Conservation (phyloP, 2,797 vertebrate species). For the Anisognathus igniventris region DNA sequence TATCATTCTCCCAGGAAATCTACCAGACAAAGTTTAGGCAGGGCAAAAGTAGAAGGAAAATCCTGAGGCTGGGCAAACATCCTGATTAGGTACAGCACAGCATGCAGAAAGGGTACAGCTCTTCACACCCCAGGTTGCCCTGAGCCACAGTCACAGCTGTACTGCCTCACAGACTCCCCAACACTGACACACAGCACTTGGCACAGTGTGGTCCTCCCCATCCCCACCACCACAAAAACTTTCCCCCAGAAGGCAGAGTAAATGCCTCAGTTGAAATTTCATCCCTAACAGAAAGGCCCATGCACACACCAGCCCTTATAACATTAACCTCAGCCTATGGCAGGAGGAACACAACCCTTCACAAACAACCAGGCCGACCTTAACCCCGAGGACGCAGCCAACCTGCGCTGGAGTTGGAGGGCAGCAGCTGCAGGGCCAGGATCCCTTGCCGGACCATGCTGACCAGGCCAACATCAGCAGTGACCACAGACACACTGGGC, state of each 20-base stretch:
- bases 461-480: constrained; percentile 92
- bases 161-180: background rate
- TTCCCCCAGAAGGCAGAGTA: background rate
- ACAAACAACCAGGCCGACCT: background rate
- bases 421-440: constrained; percentile 91
- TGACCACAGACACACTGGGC: constrained; percentile 87
- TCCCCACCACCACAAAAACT: background rate
- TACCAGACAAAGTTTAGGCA: background rate
- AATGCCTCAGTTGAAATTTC: background rate
- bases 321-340: background rate
- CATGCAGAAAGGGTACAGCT: background rate
- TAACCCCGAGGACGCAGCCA: background rate
- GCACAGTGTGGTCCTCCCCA: too few relatives aligned
- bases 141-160: background rate
- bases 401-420: constrained; percentile 96
- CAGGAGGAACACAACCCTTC: background rate
- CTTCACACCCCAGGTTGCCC: background rate
- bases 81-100: background rate
- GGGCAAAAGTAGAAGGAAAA: background rate
- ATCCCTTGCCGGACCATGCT: constrained; percentile 97
- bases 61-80: background rate
- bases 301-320: background rate
- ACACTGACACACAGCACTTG: accelerated
- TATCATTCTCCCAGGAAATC: background rate
- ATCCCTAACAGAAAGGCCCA: background rate